Conservation (phyloP, 2,888 invertebrate species). For the Pediacus dermestoides region DNA sequence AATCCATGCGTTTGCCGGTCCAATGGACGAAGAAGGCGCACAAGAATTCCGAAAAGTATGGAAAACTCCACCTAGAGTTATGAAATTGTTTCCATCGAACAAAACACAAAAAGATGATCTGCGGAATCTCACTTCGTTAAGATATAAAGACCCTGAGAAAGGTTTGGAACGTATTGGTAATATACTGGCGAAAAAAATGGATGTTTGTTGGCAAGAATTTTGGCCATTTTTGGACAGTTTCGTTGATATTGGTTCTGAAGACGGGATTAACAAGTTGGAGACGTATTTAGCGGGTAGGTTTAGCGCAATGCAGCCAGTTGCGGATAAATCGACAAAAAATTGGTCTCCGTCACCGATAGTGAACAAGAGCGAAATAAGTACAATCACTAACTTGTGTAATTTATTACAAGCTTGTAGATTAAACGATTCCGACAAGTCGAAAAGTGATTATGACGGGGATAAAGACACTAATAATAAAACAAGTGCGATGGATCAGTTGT, state of each 20-base stretch:
- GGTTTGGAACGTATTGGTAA: slow-evolving; percentile 85
- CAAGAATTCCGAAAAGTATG: slow-evolving; percentile 70
- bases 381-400: slow-evolving; percentile 59
- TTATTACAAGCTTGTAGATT: slow-evolving; percentile 58
- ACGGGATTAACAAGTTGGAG: slow-evolving; percentile 75
- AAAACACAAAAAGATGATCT: slow-evolving; percentile 16
- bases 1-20: slow-evolving; percentile 86
- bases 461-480: slow-evolving; percentile 16
- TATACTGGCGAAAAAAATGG: slow-evolving; percentile 65
- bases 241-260: slow-evolving; percentile 68
- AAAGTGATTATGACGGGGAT: slow-evolving; percentile 15
- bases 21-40: slow-evolving; percentile 77
- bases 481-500: slow-evolving; percentile 46
- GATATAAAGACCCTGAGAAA: slow-evolving; percentile 69
- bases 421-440: slow-evolving; percentile 46
- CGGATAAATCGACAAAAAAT: slow-evolving; percentile 18
- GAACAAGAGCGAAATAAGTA: slow-evolving; percentile 45
- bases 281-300: too few species aligned
- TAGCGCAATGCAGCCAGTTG: too few species aligned
- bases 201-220: slow-evolving; percentile 84
- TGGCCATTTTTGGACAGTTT: slow-evolving; percentile 88
- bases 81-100: slow-evolving; percentile 28
- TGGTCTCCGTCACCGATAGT: slow-evolving; percentile 14
- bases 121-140: slow-evolving; percentile 29
- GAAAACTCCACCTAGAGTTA: slow-evolving; percentile 74